Percentiles rank a stretch among this genome's conserved stretches.
phyloP scores from a whole-genome alignment of 2,113 vertebrate genomes.

The Equus quagga region DNA sequence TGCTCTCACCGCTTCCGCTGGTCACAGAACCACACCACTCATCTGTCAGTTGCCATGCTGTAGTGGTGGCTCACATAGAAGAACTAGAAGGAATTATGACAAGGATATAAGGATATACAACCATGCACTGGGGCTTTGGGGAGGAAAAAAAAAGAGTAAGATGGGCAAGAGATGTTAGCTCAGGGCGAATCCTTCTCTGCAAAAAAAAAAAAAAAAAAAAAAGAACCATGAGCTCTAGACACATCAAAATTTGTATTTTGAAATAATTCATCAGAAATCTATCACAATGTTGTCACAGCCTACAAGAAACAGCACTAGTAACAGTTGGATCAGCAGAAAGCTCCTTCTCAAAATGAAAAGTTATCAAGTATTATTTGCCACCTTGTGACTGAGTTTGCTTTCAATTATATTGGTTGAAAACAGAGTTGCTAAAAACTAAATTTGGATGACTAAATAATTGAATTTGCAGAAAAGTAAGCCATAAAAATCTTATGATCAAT shows the following conservation, averaged over 20 bases:
- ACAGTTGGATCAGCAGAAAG: not conserved
- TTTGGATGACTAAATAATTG: not conserved
- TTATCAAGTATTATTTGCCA: not conserved
- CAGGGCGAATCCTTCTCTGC: no score
- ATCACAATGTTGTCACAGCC: not conserved
- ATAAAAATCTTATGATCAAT: slow-evolving; percentile 35
- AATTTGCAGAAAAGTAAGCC: slow-evolving; percentile 27
- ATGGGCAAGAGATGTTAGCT: no score
- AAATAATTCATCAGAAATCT: slow-evolving; percentile 58
- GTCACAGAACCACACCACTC: no score
- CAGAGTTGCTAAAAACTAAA: slow-evolving; percentile 51
- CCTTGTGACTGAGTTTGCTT: not conserved
- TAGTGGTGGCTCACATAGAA: no score
- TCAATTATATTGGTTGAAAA: slow-evolving; percentile 4
- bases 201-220: no score
- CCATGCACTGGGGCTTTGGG: no score
- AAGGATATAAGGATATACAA: no score
- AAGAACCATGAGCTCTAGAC: slow-evolving; percentile 9
- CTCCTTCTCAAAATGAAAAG: slow-evolving; percentile 32
- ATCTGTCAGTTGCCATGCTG: no score
- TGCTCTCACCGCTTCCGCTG: no score
- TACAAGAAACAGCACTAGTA: not conserved
- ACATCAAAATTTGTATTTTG: slow-evolving; percentile 52
- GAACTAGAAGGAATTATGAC: no score
- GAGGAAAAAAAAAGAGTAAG: no score